A percentile compares a stretch with the other conserved stretches of the same genome.
These are phyloP conservation scores for Megalops cyprinoides DNA, from an alignment of 2,797 vertebrate species.

Conservation along the genomic window DNA sequence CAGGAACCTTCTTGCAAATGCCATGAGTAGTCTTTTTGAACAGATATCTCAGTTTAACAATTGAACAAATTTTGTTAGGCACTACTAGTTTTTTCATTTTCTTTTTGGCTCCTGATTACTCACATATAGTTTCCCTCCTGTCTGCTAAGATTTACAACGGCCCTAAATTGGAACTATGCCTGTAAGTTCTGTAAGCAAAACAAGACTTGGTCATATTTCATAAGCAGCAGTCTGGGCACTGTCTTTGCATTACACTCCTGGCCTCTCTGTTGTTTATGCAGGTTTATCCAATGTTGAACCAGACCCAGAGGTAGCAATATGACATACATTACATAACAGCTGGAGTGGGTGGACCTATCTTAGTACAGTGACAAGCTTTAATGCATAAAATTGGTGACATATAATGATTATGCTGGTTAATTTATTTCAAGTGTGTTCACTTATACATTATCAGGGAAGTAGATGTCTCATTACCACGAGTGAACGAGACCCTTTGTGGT, in stretches of 20 bases:
- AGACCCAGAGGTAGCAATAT: neutral
- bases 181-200: neutral
- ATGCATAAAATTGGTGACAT: no score
- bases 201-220: neutral
- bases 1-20: neutral
- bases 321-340: neutral
- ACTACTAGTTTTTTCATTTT: neutral
- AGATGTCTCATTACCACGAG: no score
- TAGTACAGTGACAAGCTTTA: no score
- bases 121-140: neutral
- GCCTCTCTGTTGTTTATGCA: slow-evolving; percentile 1
- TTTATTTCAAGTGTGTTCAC: no score
- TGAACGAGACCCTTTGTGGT: no score
- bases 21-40: neutral
- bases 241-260: neutral
- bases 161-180: neutral
- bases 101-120: neutral
- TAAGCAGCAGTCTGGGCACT: neutral
- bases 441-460: no score
- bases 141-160: neutral
- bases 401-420: no score
- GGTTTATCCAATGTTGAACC: no score
- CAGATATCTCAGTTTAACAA: neutral
- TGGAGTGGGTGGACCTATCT: no score
- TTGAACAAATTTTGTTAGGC: neutral